Conservation (phyloP, 2,888 invertebrate species). For the Pseudeuparius sepicola region DNA sequence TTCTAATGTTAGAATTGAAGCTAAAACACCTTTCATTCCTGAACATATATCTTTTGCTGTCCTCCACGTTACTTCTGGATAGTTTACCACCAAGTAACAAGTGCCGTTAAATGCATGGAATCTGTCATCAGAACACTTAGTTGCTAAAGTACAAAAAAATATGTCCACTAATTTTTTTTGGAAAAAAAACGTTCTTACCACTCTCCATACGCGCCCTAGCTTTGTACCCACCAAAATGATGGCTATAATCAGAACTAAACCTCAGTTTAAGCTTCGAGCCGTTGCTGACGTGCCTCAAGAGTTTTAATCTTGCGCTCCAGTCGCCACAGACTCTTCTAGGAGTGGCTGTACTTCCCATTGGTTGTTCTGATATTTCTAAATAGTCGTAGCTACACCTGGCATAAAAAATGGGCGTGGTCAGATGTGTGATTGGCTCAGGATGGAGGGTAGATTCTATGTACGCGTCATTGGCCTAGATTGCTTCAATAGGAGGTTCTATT, state of each 20-base stretch:
- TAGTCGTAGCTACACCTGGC: slow-evolving; percentile 72
- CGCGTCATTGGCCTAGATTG: too few relatives aligned
- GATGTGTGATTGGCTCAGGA: too few relatives aligned
- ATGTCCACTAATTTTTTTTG: not conserved
- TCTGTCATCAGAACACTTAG: slow-evolving; percentile 57
- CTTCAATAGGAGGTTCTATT: too few relatives aligned
- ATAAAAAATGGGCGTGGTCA: slow-evolving; percentile 18
- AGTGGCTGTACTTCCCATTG: slow-evolving; percentile 29
- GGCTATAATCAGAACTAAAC: slow-evolving; percentile 69
- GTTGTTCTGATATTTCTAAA: slow-evolving; percentile 52
- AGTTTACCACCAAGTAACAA: slow-evolving; percentile 68
- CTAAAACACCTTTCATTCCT: slow-evolving; percentile 60
- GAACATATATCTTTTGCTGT: slow-evolving; percentile 60
- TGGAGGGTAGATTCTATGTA: too few relatives aligned
- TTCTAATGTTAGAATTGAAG: slow-evolving; percentile 56
- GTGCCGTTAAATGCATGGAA: slow-evolving; percentile 58
- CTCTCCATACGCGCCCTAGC: slow-evolving; percentile 62
- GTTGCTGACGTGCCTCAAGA: slow-evolving; percentile 55
- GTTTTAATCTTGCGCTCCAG: slow-evolving; percentile 68
- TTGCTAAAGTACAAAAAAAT: not conserved
- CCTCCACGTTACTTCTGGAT: slow-evolving; percentile 66
- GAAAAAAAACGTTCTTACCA: slow-evolving; percentile 48
- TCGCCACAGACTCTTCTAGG: slow-evolving; percentile 58
- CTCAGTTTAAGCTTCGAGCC: slow-evolving; percentile 53
- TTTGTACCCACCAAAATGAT: slow-evolving; percentile 65